These are phyloP conservation scores for Erebia aethiops DNA, from an alignment of 2,888 invertebrate genomes.

Conservation along the genomic window DNA sequence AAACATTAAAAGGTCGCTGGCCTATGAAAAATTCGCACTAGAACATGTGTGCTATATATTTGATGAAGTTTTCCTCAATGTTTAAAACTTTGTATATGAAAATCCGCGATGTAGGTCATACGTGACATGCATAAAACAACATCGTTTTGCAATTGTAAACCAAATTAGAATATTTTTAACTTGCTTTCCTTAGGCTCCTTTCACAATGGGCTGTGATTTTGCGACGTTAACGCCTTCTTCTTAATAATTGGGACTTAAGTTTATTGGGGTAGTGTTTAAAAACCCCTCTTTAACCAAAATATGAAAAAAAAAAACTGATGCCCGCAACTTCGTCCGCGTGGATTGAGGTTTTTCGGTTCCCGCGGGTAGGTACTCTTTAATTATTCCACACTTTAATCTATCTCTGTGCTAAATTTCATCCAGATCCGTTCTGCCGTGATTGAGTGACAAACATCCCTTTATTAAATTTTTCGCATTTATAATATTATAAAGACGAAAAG, in stretches of 20 bases:
- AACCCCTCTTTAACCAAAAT: too few species aligned
- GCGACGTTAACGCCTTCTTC: not conserved
- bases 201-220: not conserved
- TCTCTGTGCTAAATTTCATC: too few species aligned
- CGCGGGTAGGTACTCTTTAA: too few species aligned
- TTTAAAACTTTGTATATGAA: constrained; percentile 26
- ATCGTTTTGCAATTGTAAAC: constrained; percentile 18
- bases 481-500: too few species aligned
- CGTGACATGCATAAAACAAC: constrained; percentile 26
- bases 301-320: too few species aligned
- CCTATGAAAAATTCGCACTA: constrained; percentile 2
- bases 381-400: too few species aligned
- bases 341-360: too few species aligned
- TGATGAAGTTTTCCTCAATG: constrained; percentile 8
- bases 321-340: too few species aligned
- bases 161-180: constrained; percentile 20
- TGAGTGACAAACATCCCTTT: too few species aligned
- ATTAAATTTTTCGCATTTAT: too few species aligned
- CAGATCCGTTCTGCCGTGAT: too few species aligned
- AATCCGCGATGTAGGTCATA: constrained; percentile 27
- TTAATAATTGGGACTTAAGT: not conserved
- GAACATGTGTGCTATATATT: not conserved
- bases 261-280: too few species aligned
- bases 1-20: constrained; percentile 3
- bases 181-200: not conserved